phyloP scores from a whole-genome alignment of 2,888 invertebrate genomes.

The Mesorhabditis spiculigera region DNA sequence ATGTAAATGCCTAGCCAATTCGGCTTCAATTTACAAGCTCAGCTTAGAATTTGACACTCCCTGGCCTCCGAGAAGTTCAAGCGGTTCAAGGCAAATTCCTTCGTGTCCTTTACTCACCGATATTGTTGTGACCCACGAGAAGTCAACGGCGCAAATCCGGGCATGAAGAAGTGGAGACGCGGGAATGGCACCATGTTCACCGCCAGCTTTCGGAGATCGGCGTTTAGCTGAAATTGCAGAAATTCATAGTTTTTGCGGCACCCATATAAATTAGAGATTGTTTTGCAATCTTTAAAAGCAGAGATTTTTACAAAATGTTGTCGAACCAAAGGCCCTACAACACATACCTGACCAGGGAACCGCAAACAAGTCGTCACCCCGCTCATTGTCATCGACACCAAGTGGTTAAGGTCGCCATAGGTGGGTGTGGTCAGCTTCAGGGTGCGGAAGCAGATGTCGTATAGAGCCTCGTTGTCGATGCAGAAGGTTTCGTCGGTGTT shows the following conservation, averaged over 20 bases:
- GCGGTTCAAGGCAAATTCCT: background rate
- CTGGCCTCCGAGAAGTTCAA: too few relatives aligned
- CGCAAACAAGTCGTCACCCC: conserved; percentile 68
- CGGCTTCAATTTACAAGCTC: too few relatives aligned
- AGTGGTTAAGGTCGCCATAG: conserved; percentile 68
- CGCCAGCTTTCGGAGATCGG: conserved; percentile 75
- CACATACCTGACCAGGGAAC: conserved; percentile 71
- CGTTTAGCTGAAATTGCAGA: conserved; percentile 64
- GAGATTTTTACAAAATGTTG: background rate
- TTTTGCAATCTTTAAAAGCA: background rate
- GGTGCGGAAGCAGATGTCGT: conserved; percentile 67
- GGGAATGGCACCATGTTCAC: conserved; percentile 96
- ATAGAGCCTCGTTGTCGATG: conserved; percentile 65
- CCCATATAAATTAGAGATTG: background rate
- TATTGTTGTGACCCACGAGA: conserved; percentile 66
- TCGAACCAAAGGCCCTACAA: background rate
- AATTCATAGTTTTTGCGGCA: too few relatives aligned
- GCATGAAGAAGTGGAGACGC: conserved; percentile 66
- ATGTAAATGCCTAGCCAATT: too few relatives aligned
- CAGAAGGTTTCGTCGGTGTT: conserved; percentile 62
- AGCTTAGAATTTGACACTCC: too few relatives aligned
- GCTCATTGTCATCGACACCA: conserved; percentile 65
- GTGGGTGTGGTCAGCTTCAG: conserved; percentile 71
- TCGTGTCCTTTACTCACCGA: conserved; percentile 16
- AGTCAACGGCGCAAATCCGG: conserved; percentile 81